These are phyloP conservation scores for Parapristionchus giblindavisi DNA, from an alignment of 2,888 invertebrate species.

Conservation along the genomic window DNA sequence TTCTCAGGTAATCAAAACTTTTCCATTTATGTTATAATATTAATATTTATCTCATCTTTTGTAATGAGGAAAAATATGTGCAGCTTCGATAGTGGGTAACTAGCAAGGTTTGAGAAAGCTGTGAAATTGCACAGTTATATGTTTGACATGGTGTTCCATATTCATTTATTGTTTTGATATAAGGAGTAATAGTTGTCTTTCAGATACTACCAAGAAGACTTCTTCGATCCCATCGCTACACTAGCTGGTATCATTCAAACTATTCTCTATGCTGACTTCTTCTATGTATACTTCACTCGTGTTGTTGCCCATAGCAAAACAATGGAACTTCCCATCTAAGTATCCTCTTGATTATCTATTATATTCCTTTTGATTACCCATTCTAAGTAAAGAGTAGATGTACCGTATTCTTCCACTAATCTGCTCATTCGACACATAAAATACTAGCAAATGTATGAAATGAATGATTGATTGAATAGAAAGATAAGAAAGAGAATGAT, in stretches of 20 bases:
- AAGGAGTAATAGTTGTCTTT: background rate
- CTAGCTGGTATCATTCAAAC: constrained; percentile 92
- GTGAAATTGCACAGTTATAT: background rate
- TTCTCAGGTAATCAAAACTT: constrained; percentile 62
- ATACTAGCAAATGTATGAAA: too few relatives aligned
- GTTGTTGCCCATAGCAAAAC: constrained; percentile 68
- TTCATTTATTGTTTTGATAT: too few relatives aligned
- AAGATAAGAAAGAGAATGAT: too few relatives aligned
- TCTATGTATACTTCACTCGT: constrained; percentile 99
- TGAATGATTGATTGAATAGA: too few relatives aligned
- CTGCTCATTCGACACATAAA: too few relatives aligned
- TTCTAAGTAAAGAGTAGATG: background rate
- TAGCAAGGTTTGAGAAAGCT: background rate
- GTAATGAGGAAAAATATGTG: too few relatives aligned
- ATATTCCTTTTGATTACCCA: constrained; percentile 2
- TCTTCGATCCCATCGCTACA: constrained; percentile 94
- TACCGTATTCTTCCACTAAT: too few relatives aligned
- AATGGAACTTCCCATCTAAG: constrained; percentile 39
- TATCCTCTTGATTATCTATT: background rate
- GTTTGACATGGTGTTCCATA: too few relatives aligned
- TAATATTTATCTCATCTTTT: too few relatives aligned
- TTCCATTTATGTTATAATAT: background rate
- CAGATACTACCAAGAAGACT: constrained; percentile 85
- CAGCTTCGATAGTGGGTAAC: too few relatives aligned
- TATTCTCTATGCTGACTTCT: constrained; percentile 93